A percentile compares a stretch with the other conserved stretches of the same genome.
phyloP scores from a whole-genome alignment of 2,797 vertebrate genomes.

The Petrocephalus sullivani region DNA sequence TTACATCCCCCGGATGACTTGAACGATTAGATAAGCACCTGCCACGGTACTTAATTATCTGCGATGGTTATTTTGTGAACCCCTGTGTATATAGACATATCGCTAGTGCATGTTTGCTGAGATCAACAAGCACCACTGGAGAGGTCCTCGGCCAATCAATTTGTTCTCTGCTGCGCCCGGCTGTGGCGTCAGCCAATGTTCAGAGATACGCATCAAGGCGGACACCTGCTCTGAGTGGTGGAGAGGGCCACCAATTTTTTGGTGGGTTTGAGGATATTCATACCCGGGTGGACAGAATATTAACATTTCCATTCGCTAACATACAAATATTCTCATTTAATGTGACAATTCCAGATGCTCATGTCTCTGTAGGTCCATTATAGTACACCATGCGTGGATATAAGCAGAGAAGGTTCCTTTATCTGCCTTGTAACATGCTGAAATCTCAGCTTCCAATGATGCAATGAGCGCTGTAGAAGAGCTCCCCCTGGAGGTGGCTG shows the following conservation, averaged over 20 bases:
- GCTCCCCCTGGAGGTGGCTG: background rate
- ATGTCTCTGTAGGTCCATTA: background rate
- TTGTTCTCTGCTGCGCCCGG: background rate
- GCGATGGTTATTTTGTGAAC: background rate
- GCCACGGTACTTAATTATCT: background rate
- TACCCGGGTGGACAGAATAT: background rate
- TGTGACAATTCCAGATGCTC: background rate
- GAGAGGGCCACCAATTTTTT: background rate
- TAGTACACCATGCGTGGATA: background rate
- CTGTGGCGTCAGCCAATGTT: background rate
- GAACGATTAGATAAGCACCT: constrained; percentile 8
- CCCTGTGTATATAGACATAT: constrained; percentile 10
- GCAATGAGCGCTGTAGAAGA: background rate
- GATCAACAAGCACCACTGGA: background rate
- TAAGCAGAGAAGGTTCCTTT: background rate
- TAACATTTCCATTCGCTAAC: background rate
- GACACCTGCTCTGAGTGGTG: background rate
- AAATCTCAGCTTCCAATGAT: background rate
- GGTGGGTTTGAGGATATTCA: background rate
- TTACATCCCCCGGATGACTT: constrained; percentile 4
- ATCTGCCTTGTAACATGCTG: background rate
- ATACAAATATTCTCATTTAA: background rate
- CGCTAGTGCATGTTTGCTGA: background rate
- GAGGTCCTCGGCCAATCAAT: background rate
- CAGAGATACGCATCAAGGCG: background rate